A percentile compares a stretch with the other conserved stretches of the same genome.
Evolutionary conservation across 2,797 vertebrate genomes (phyloP).

Genomic region (Chromis chromis): DNA sequence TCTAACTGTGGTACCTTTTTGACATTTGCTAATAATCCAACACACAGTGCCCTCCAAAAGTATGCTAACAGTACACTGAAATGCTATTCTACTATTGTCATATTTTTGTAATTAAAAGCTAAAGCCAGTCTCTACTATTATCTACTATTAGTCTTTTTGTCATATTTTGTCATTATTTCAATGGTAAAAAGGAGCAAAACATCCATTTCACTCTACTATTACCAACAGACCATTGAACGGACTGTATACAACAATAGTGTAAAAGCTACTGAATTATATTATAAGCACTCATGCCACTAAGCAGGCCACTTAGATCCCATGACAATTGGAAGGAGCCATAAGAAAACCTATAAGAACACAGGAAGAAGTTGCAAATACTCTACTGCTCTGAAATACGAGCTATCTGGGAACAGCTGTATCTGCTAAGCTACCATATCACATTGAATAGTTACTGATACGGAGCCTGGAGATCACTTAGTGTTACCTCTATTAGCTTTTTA

Average conservation of each 20-base stretch:
- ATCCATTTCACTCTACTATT: too few relatives aligned
- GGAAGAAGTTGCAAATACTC: background rate
- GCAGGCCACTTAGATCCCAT: background rate
- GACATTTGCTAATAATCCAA: background rate
- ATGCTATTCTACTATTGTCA: background rate
- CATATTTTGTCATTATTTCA: too few relatives aligned
- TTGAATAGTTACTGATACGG: slow-evolving; percentile 28
- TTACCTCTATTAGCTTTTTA: slow-evolving; percentile 37
- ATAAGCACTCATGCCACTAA: background rate
- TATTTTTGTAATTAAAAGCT: background rate
- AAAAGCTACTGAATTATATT: background rate
- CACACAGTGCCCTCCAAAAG: too few relatives aligned
- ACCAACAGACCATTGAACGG: background rate
- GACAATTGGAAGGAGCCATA: background rate
- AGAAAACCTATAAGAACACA: background rate
- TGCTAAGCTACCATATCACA: background rate
- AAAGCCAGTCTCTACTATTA: too few relatives aligned
- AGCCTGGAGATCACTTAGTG: slow-evolving; percentile 29
- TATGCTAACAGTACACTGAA: background rate
- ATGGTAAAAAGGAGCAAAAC: too few relatives aligned
- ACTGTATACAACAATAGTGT: background rate
- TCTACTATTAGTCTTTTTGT: too few relatives aligned
- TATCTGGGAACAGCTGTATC: background rate
- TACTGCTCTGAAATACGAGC: background rate
- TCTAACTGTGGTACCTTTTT: too few relatives aligned